phyloP scores from a whole-genome alignment of 2,113 vertebrate genomes.

The Toxotes jaculatrix region DNA sequence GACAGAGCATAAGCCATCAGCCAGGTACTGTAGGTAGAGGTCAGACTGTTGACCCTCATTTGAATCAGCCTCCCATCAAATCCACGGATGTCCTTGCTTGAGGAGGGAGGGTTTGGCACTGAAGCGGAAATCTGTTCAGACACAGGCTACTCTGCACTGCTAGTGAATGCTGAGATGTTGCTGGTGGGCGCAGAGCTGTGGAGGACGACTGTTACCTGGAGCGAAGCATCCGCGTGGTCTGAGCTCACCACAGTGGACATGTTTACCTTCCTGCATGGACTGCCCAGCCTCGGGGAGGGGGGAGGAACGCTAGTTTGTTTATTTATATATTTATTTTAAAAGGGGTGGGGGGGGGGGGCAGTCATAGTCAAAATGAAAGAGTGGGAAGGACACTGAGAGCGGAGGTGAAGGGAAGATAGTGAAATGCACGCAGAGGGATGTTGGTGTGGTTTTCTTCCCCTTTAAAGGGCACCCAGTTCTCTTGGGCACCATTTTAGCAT shows the following conservation, averaged over 20 bases:
- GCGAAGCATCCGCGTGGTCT: conserved; percentile 76
- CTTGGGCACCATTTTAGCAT: conserved; percentile 53
- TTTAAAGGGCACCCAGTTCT: conserved; percentile 63
- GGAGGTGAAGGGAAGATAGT: conserved; percentile 57
- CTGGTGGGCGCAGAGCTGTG: conserved; percentile 74
- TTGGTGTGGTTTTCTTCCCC: conserved; percentile 64
- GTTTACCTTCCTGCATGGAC: conserved; percentile 83
- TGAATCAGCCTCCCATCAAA: conserved; percentile 73
- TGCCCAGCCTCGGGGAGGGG: conserved; percentile 68
- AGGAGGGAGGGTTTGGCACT: conserved; percentile 63
- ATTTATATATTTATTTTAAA: conserved; percentile 47
- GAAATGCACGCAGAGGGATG: conserved; percentile 67
- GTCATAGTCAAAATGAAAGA: conserved; percentile 58
- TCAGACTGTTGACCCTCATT: conserved; percentile 75
- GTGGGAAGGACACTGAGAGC: conserved; percentile 55
- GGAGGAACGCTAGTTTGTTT: conserved; percentile 56
- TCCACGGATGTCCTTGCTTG: conserved; percentile 75
- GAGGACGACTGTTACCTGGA: conserved; percentile 81
- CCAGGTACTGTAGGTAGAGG: conserved; percentile 72
- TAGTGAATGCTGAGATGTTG: conserved; percentile 70
- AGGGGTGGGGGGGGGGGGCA: conserved; percentile 24
- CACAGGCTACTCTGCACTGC: conserved; percentile 57
- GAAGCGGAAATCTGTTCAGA: conserved; percentile 76
- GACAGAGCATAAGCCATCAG: conserved; percentile 57
- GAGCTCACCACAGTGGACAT: conserved; percentile 82